These are phyloP conservation scores for Drosophila willistoni DNA, from an alignment of 1,140 invertebrate species.

Conservation along the genomic window DNA sequence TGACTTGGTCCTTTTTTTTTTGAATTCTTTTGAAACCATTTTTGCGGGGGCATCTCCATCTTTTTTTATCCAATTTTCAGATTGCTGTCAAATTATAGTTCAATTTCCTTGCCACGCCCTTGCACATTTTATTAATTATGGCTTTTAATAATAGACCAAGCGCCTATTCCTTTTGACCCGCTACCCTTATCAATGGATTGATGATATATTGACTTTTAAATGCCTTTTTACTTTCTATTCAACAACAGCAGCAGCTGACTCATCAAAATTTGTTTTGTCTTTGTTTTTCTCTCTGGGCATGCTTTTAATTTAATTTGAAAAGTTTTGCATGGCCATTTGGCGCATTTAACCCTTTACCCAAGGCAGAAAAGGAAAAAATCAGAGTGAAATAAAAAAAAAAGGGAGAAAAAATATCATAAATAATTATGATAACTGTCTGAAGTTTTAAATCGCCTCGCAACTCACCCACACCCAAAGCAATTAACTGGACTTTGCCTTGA, in stretches of 20 bases:
- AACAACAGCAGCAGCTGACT: constrained; percentile 27
- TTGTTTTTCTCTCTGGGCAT: constrained; percentile 50
- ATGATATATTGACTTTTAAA: constrained; percentile 80
- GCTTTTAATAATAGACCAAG: constrained; percentile 17
- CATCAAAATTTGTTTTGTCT: constrained; percentile 70
- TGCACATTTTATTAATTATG: constrained; percentile 54
- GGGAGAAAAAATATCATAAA: constrained; percentile 68
- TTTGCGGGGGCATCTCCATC: no score
- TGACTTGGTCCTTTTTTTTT: no score
- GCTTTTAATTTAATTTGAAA: constrained; percentile 82
- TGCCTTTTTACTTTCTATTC: constrained; percentile 44
- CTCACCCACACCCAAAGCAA: constrained; percentile 43
- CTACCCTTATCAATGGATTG: constrained; percentile 64
- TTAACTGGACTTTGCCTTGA: constrained; percentile 39
- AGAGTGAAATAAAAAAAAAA: constrained; percentile 45
- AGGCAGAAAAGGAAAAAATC: constrained; percentile 11
- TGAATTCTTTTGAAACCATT: no score
- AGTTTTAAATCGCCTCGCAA: constrained; percentile 37
- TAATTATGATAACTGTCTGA: constrained; percentile 79
- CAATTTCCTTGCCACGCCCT: constrained; percentile 3
- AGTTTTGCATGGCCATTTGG: constrained; percentile 78
- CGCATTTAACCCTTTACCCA: constrained; percentile 72
- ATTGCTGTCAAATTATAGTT: constrained; percentile 10
- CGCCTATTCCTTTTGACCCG: background rate
- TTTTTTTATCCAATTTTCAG: background rate